phyloP scores from a whole-genome alignment of 1,140 invertebrate genomes.

The Anoplolepis gracilipes region DNA sequence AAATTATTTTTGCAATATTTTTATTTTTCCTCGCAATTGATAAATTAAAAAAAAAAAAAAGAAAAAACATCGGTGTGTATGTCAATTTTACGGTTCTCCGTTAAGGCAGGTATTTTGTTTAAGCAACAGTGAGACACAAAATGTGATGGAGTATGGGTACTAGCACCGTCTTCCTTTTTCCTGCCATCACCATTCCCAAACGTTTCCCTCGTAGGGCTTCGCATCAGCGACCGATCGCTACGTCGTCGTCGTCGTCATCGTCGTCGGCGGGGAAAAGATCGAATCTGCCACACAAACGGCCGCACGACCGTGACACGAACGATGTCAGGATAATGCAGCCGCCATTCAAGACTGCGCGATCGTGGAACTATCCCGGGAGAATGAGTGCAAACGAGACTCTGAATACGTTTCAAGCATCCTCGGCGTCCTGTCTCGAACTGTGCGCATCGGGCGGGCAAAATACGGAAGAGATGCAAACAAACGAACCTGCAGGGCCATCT shows the following conservation, averaged over 20 bases:
- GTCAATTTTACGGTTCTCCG: conserved; percentile 29
- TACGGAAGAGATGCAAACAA: conserved; percentile 30
- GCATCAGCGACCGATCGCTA: conserved; percentile 61
- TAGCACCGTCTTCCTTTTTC: conserved; percentile 70
- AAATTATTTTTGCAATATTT: conserved; percentile 15
- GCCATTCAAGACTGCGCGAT: conserved; percentile 62
- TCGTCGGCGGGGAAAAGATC: conserved; percentile 57
- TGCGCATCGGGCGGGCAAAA: conserved; percentile 44
- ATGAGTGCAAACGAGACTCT: conserved; percentile 38
- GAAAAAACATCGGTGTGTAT: background rate
- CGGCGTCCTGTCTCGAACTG: conserved; percentile 44
- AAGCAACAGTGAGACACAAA: conserved; percentile 34
- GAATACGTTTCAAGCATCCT: conserved; percentile 44
- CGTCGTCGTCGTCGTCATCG: conserved; percentile 18
- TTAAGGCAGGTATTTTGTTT: conserved; percentile 36
- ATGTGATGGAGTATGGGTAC: conserved; percentile 65
- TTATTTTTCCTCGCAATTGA: conserved; percentile 17
- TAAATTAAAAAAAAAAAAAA: background rate
- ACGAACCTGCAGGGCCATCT: conserved; percentile 21
- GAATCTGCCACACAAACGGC: conserved; percentile 64
- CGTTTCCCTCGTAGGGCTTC: conserved; percentile 72
- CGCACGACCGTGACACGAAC: conserved; percentile 53
- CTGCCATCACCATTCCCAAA: conserved; percentile 73
- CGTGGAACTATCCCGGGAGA: conserved; percentile 39
- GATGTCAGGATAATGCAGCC: conserved; percentile 59